Base-by-base conservation (phyloP, 1,140 invertebrate genomes). In the Pseudomyrmex sp. region DNA sequence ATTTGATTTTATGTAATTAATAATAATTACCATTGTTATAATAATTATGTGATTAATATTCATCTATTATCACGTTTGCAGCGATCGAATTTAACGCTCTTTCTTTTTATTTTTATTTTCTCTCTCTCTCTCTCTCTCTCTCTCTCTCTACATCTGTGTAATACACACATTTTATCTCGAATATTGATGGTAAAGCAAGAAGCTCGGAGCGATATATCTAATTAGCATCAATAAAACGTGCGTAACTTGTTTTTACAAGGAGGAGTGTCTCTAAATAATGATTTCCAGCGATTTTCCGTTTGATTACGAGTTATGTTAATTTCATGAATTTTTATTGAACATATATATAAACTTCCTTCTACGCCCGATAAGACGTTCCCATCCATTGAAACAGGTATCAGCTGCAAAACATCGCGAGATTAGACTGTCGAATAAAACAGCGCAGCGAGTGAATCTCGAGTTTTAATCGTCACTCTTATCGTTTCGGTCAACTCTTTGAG, bases 271-370 rank as follows among this genome's bases (percentile, higher is more conserved):
- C 26, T 26, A 26, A 26, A 26, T 26, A 26, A 26, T 26, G 26
- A 26, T 3, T 26, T 2, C 26, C 26, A 26, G 26, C 18, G 1
- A 48, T 58, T 26, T 59, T 69, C 13, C 20, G 35, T 35, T 26
- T 26, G 26, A 26, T 23, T 48, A 13, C 65, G 15, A 58, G 52
- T 79, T 79, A 59, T 63, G 59, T 52, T 35, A 75, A 63, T 77
- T 18, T 56, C 18, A n/a, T 58, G 35, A 58, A 68, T 77, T 68
- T 79, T 26, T 56, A 58, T 70, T 23, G 7, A 12, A 1, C 10
- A 70, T 9, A 1, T 2, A 4, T 0, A 9, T 23, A 8, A 12
- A 13, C 10, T 50, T 50, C 12, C 48, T 50, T 50, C 8, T 50
- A 12, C 48, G 12, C 12, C 48, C 12, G 48, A 12, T 50, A 50